Evolutionary conservation across 2,888 invertebrate species (phyloP).

Genomic region (Philaethria dido): DNA sequence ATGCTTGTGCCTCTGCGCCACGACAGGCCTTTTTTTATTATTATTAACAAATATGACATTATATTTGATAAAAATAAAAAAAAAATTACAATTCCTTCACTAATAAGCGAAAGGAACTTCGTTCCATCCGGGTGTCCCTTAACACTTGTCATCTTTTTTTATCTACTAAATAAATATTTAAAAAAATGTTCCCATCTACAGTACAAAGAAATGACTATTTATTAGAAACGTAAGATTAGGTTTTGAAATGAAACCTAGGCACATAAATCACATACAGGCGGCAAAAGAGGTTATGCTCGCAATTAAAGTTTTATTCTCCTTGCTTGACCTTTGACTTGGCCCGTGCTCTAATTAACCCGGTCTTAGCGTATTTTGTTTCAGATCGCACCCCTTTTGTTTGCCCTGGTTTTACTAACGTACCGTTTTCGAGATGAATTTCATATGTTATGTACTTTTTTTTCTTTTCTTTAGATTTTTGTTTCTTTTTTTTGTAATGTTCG

Average conservation of each 20-base stretch:
- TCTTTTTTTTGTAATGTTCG: not conserved
- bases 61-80: too few species aligned
- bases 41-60: too few species aligned
- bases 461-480: not conserved
- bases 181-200: too few species aligned
- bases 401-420: conserved; percentile 1
- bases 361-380: conserved; percentile 34
- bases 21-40: too few species aligned
- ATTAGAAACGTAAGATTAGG: not conserved
- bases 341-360: conserved; percentile 37
- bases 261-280: conserved; percentile 9
- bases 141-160: too few species aligned
- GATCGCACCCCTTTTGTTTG: conserved; percentile 27
- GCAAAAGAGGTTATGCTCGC: conserved; percentile 24
- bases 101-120: too few species aligned
- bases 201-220: too few species aligned
- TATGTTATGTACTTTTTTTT: not conserved
- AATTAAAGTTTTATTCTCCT: conserved; percentile 31
- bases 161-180: too few species aligned
- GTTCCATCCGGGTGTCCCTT: too few species aligned
- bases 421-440: conserved; percentile 16
- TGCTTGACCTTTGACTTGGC: conserved; percentile 35
- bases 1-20: too few species aligned
- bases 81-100: too few species aligned
- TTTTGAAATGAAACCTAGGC: not conserved